Base-by-base conservation (phyloP, 1,140 invertebrate genomes). In the Drosophila equinoxialis region DNA sequence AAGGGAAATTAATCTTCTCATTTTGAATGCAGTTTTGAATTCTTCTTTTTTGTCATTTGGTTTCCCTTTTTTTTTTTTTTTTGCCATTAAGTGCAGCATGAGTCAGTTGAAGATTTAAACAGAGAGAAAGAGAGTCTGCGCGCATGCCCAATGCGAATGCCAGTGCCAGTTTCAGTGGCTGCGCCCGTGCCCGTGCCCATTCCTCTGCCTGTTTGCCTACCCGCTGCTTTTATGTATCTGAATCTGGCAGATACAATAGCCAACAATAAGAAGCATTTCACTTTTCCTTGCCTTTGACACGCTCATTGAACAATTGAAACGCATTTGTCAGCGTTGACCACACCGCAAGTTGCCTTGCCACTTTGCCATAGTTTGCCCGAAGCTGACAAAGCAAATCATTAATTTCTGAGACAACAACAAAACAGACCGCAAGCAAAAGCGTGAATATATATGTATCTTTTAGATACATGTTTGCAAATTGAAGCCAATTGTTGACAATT, bases 291-390 rank as follows among this genome's bases (percentile, higher is more conserved):
- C 10, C 45, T 51, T 51, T 51, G 45, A 51, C 17, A 20, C 64
- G 69, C 65, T 74, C 73, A 77, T 7, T 70, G 74, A 76, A 73
- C 82, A 87, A 87, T 87, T 89, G 83, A 87, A 87, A 78, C 64
- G 80, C 83, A 87, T 87, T 87, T 87, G 84, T 80, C 80, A 80
- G 65, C 14, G 57, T 57, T 71, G 70, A 51, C 45, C 45, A 51
- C 45, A 51, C 45, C 17, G 45, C 45, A 48, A 48, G 45, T 48
- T 48, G 45, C 35, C 10, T 37, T 37, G 35, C 35, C 10, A 37
- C 35, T 37, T 64, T 42, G 65, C 71, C 45, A 41, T 42, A 42
- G 41, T 30, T 62, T 42, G 11, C 48, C 5, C 71, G 11, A 39
- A 51, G 10, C 45, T 74, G 71, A 80, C 77, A 80, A 74, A 79